Percentiles rank a stretch among this genome's conserved stretches.
phyloP scores from a whole-genome alignment of 1,140 invertebrate species.

The Papilio dardanus region DNA sequence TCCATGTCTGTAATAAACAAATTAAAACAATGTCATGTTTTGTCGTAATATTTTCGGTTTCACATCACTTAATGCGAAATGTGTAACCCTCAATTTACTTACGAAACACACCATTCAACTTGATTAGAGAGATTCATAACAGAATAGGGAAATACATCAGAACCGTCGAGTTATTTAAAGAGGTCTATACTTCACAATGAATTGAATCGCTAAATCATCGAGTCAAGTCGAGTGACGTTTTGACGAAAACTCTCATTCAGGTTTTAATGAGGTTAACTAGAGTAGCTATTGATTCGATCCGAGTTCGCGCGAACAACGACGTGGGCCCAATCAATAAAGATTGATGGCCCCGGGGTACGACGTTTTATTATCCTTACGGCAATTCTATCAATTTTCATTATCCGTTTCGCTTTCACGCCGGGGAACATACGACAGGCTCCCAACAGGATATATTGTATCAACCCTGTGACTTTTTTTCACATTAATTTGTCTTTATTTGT shows the following conservation, averaged over 20 bases:
- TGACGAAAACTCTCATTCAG: conserved; percentile 35
- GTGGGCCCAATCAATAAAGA: conserved; percentile 33
- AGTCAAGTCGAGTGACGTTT: conserved; percentile 15
- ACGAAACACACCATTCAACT: background rate
- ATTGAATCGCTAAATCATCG: conserved; percentile 30
- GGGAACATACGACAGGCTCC: conserved; percentile 14
- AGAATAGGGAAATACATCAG: background rate
- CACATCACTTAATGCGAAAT: background rate
- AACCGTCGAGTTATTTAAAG: conserved; percentile 13
- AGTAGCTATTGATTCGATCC: conserved; percentile 25
- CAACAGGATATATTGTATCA: conserved; percentile 7
- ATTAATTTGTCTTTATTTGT: conserved; percentile 26
- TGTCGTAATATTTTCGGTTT: background rate
- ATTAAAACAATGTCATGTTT: too few species aligned
- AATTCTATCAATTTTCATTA: conserved; percentile 36
- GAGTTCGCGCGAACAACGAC: conserved; percentile 29
- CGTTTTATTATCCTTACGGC: conserved; percentile 33
- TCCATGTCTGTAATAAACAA: too few species aligned
- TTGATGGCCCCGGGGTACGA: conserved; percentile 30
- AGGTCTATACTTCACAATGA: conserved; percentile 22
- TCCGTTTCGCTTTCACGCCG: conserved; percentile 25
- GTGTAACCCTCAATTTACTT: background rate
- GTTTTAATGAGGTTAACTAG: conserved; percentile 35
- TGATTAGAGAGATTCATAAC: conserved; percentile 17
- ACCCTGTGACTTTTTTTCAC: background rate